Evolutionary conservation across 2,888 invertebrate genomes (phyloP), one percentile per base, ranked within the genome.

Genomic region (Dimorphilus gyrociliatus): DNA sequence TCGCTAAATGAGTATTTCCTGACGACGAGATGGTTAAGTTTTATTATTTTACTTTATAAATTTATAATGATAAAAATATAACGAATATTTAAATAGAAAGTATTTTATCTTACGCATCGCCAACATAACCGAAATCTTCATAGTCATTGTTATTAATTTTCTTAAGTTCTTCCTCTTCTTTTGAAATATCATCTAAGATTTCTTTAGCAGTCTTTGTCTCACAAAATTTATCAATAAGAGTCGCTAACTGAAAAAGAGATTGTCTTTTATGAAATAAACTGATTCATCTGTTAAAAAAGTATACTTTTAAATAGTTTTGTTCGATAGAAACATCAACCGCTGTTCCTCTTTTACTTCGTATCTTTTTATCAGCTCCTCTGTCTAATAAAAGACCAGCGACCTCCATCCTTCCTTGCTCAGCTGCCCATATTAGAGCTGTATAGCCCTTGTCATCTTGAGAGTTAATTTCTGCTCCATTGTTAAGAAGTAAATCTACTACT

Each of bases 401-500:
- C 13, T 41, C 42, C 15, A 41, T 47, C 35, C 54, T 43, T 4
- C 53, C 51, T 30, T 50, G 46, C 23, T 51, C 50, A 2, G 55
- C 52, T 14, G 64, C 60, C 57, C 56, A 61, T 18, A 54, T 54
- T 28, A 62, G 33, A 12, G 58, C 52, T 24, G 61, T 60, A 55
- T 55, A 63, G 17, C 64, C 63, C 38, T 54, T 47, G 16, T 48
- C 50, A 38, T 66, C 65, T 39, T 55, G 55, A 16, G 45, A 45
- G 41, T 64, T 55, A 10, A 62, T 39, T 27, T 55, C 47, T 3
- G 56, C 61, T n/a, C 51, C 54, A 19, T 41, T 36, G 3, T 53
- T 47, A 7, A 62, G 34, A 14, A 67, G 50, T 16, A 40, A 36
- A 27, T 50, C 36, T 2, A 60, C 53, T n/a, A 61, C 44, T n/a